Percentiles rank a stretch among this genome's conserved stretches.
Evolutionary conservation across 2,797 vertebrate genomes (phyloP).

Genomic region (Gymnoscopelus microlampas): DNA sequence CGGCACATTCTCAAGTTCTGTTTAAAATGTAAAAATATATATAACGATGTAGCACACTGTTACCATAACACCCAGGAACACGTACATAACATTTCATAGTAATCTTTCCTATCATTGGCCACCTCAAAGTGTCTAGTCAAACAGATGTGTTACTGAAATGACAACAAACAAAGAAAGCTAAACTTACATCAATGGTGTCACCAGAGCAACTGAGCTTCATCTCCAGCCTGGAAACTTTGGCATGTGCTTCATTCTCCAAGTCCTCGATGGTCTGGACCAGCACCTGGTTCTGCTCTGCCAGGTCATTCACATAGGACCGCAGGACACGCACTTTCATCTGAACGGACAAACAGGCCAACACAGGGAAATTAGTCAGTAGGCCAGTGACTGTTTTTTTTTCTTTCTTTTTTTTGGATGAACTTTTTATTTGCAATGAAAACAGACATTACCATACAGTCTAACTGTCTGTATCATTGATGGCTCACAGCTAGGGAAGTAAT

Average conservation of each 20-base stretch:
- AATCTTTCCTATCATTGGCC: neutral
- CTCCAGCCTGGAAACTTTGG: conserved; percentile 33
- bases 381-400: no score
- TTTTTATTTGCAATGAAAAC: no score
- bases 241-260: conserved; percentile 57
- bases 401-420: no score
- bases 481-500: no score
- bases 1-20: neutral
- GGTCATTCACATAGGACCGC: conserved; percentile 66
- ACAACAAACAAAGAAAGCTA: neutral
- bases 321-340: conserved; percentile 70
- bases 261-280: conserved; percentile 70
- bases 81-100: no score
- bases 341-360: neutral
- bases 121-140: neutral
- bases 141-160: neutral
- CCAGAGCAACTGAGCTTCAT: conserved; percentile 30
- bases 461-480: no score
- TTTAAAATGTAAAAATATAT: neutral
- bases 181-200: conserved; percentile 50
- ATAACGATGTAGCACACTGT: neutral
- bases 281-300: conserved; percentile 73
- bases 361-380: no score
- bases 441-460: no score
- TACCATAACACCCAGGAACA: no score